A percentile compares a stretch with the other conserved stretches of the same genome.
These are phyloP conservation scores for Ctena decussata DNA, from an alignment of 2,888 invertebrate species.

Conservation along the genomic window DNA sequence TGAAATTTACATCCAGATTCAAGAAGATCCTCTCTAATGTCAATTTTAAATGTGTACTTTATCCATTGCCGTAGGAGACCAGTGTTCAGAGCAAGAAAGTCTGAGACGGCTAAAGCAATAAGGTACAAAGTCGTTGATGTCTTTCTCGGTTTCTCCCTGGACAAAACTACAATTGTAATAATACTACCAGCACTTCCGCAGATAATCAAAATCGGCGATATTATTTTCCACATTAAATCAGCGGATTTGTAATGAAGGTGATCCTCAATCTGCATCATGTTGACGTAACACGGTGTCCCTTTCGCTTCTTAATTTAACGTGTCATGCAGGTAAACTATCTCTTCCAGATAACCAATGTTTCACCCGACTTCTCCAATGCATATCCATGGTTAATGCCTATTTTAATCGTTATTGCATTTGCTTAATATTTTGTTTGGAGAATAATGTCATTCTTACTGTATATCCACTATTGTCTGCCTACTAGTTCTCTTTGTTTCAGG, in stretches of 20 bases:
- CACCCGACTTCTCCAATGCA: too few relatives aligned
- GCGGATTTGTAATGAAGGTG: constrained; percentile 10
- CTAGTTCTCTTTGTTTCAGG: too few relatives aligned
- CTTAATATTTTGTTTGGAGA: too few relatives aligned
- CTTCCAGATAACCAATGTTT: too few relatives aligned
- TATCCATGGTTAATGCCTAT: too few relatives aligned
- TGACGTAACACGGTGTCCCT: too few relatives aligned
- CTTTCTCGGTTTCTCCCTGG: background rate
- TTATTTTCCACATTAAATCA: constrained; percentile 16
- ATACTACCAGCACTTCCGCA: constrained; percentile 11
- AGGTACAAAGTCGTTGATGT: constrained; percentile 6
- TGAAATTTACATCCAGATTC: constrained; percentile 45
- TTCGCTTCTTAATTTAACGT: too few relatives aligned
- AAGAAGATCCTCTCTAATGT: constrained; percentile 42
- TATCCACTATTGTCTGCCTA: too few relatives aligned
- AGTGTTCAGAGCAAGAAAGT: constrained; percentile 17
- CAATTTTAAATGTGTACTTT: constrained; percentile 40
- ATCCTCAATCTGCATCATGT: constrained; percentile 4
- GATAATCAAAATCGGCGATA: constrained; percentile 23
- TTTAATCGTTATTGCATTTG: too few relatives aligned
- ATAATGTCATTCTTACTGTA: too few relatives aligned
- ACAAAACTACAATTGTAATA: constrained; percentile 3
- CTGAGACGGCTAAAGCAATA: constrained; percentile 10
- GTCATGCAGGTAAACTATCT: too few relatives aligned
- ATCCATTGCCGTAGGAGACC: constrained; percentile 32